These are phyloP conservation scores for Platygyra sinensis DNA, from an alignment of 64 coral and sea anemone species.

Conservation along the genomic window DNA sequence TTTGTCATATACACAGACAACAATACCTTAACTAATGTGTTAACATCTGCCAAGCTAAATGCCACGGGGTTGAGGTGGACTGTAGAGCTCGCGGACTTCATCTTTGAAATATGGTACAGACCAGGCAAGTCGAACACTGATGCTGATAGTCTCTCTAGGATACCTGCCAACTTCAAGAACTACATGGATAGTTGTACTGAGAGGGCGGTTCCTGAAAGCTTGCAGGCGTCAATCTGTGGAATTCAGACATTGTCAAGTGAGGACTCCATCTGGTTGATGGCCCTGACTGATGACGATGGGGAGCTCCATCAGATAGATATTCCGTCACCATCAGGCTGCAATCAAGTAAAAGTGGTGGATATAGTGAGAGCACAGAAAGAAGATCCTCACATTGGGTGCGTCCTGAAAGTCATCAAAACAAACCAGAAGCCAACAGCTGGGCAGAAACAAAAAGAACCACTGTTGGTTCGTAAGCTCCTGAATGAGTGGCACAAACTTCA, in stretches of 20 bases:
- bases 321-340: neutral
- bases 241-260: neutral
- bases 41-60: neutral
- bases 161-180: neutral
- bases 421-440: no score
- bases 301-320: constrained; percentile 1
- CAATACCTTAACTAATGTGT: neutral
- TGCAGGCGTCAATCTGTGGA: neutral
- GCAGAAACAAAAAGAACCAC: no score
- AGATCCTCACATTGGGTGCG: neutral
- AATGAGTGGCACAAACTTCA: no score
- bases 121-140: neutral
- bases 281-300: constrained; percentile 31
- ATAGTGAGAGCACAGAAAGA: constrained; percentile 4
- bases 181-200: neutral
- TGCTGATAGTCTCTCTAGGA: neutral
- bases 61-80: neutral
- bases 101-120: neutral
- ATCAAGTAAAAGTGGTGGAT: constrained; percentile 6
- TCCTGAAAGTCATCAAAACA: no score
- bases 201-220: no score
- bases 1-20: neutral
- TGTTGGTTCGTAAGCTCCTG: no score
- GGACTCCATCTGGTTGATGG: constrained; percentile 9
- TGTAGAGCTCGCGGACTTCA: neutral